Evolutionary conservation across 2,888 invertebrate species (phyloP), one percentile per base, ranked within the genome.

Genomic region (Melanophora roralis): DNA sequence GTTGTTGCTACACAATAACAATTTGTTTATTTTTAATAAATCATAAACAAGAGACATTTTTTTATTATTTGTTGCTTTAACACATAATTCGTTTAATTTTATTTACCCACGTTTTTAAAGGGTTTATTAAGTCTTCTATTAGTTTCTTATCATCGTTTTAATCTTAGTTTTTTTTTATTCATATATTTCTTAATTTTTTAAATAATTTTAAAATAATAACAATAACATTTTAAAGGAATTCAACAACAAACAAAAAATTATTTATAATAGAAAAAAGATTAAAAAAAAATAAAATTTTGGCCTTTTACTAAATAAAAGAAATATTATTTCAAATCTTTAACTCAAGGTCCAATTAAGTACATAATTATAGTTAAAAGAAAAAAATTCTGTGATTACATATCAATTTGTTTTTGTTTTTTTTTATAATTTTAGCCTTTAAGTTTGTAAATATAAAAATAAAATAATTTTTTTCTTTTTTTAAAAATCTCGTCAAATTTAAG

Each of bases 301-400:
- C 34, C 27, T 32, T 14, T 6, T 19, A 62, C 45, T 12, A 36
- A 67, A 64, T 47, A 68, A 45, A 74, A 81, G 55, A 73, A 75
- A 59, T 82, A 78, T 71, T 75, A 36, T 75, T 69, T 59, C 6
- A 43, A 40, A 57, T 11, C 21, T 49, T 65, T 71, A 65, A 51
- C 62, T 71, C 65, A 81, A 71, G 67, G 67, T 72, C 43, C 75
- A 60, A 67, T 60, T 69, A 57, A 74, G 65, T 57, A 75, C n/a
- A 73, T 47, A 57, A 72, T 34, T 40, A 9, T 19, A 34, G n/a
- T n/a, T n/a, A 51, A 68, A 45, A 53, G 34, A 19, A 21, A 51
- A 71, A 72, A 60, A 62, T 74, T 76, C 73, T 81, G 71, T 79
- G 76, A 78, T 80, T 82, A 71, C 77, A 72, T 60, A 69, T 71